phyloP scores from a whole-genome alignment of 2,888 invertebrate species.

The Caenorhabditis becei region DNA sequence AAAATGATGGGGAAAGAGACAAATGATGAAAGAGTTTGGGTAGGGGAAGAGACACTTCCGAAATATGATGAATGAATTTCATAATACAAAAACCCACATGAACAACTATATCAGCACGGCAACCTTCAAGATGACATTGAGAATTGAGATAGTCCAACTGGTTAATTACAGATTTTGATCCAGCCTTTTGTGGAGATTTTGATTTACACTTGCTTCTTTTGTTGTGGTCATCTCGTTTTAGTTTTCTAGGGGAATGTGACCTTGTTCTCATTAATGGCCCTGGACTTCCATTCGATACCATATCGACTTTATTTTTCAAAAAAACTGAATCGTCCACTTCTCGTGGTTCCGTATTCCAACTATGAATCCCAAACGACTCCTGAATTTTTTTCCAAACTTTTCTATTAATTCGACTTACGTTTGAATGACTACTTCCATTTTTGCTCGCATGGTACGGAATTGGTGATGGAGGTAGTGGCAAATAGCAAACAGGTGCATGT shows the following conservation, averaged over 20 bases:
- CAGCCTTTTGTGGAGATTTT: constrained; percentile 68
- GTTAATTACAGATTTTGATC: constrained; percentile 64
- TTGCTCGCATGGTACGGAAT: constrained; percentile 7
- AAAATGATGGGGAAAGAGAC: too few species aligned
- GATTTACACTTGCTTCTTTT: constrained; percentile 64
- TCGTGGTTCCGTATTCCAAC: constrained; percentile 73
- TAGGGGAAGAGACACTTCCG: too few species aligned
- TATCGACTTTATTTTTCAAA: neutral
- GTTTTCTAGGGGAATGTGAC: constrained; percentile 65
- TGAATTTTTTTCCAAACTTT: too few species aligned
- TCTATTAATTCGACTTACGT: constrained; percentile 34
- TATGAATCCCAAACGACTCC: constrained; percentile 72
- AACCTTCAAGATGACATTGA: constrained; percentile 80
- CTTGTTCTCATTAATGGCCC: constrained; percentile 61
- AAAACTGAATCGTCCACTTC: constrained; percentile 44
- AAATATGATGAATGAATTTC: too few species aligned
- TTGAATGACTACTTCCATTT: constrained; percentile 54
- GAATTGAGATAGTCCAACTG: constrained; percentile 79
- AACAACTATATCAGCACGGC: constrained; percentile 78
- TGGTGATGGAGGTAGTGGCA: constrained; percentile 56
- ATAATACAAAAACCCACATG: constrained; percentile 68
- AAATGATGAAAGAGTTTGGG: too few species aligned
- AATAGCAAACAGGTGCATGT: constrained; percentile 49
- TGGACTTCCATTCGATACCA: constrained; percentile 1
- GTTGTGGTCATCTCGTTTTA: constrained; percentile 30